Evolutionary conservation across 2,888 invertebrate genomes (phyloP), one percentile per base, ranked within the genome.

Genomic region (Girardia tigrina): DNA sequence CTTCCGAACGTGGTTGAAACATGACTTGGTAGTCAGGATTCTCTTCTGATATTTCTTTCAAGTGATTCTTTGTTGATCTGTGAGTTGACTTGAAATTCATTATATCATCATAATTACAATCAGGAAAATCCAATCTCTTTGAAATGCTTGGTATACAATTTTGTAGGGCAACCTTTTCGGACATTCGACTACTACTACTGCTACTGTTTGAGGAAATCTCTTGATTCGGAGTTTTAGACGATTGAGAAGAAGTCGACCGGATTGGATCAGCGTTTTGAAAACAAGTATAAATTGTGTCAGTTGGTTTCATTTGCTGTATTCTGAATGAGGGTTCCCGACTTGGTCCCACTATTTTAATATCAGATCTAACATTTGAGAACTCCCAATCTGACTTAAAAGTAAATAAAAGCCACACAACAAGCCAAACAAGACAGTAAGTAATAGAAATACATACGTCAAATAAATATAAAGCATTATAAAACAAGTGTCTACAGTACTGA

Each of bases 321-420:
- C 2, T 4, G 23, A 56, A 56, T 56, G 56, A 8, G n/a, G n/a
- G 56, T 23, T 56, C 56, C n/a, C 56, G 4, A 56, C n/a, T 56
- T 56, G 4, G 6, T 16, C 8, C n/a, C n/a, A 56, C 6, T 2
- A 8, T n/a, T n/a, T 56, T 56, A 20, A 56, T 20, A 4, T 4
- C 6, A n/a, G 36, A 36, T 36, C 23, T 4, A 2, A 16, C 20
- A 8, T 2, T 23, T 6, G 4, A 12, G n/a, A 56, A 56, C 23
- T 56, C 56, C 56, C 56, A 56, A 2, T 56, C 56, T 56, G 56
- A 56, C 23, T 56, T 56, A n/a, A 56, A 56, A 4, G 56, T 56
- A 56, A 56, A 56, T n/a, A 56, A 56, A 6, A 56, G 8, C 56
- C 56, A 56, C 23, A 56, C n/a, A 56, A 56, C n/a, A n/a, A 56